Evolutionary conservation across 2,113 vertebrate genomes (phyloP), one percentile per base, ranked within the genome.

Genomic region (Porphyrio hochstetteri): DNA sequence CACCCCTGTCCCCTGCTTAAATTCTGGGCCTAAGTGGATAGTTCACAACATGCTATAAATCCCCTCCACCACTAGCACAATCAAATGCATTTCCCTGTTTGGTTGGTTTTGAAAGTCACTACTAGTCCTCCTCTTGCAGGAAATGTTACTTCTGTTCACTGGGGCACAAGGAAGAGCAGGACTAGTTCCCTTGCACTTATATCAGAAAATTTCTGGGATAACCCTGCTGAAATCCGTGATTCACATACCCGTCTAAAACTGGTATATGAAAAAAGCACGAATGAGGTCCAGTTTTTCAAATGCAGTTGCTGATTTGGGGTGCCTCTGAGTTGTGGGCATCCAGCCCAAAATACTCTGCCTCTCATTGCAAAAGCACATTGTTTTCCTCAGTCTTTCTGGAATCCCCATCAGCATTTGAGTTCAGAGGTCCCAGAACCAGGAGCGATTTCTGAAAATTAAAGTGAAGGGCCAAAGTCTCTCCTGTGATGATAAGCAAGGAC

Each of bases 31-130:
- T 88, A 85, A 88, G 75, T 65, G 67, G 90, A 83, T 48, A 91
- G 86, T 59, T 89, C 91, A 92, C 92, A 95, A 96, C 59, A 70
- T 59, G 85, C 80, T 92, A 96, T 97, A 96, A 97, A 97, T 96
- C 90, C 93, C 79, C 42, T 90, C 55, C 86, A 88, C 76, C 42
- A 50, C 76, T 75, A 81, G 82, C 80, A 93, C 95, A 94, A 95
- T 21, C 61, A 70, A 96, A 78, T 53, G 68, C 21, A 11, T 95
- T 92, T 95, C 93, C 95, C 88, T 82, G 50, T 95, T 70, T 92
- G 38, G 27, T 27, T 78, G 61, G 35, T 69, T 92, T 67, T 78
- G 86, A 17, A 95, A 96, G 87, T 80, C 81, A 75, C 70, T 77
- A 55, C 55, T 74, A 42, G 82, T 93, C 42, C 27, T 88, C 42